Evolutionary conservation across 2,113 vertebrate species (phyloP), one percentile per base, ranked within the genome.

Genomic region (Nyctibius bracteatus): DNA sequence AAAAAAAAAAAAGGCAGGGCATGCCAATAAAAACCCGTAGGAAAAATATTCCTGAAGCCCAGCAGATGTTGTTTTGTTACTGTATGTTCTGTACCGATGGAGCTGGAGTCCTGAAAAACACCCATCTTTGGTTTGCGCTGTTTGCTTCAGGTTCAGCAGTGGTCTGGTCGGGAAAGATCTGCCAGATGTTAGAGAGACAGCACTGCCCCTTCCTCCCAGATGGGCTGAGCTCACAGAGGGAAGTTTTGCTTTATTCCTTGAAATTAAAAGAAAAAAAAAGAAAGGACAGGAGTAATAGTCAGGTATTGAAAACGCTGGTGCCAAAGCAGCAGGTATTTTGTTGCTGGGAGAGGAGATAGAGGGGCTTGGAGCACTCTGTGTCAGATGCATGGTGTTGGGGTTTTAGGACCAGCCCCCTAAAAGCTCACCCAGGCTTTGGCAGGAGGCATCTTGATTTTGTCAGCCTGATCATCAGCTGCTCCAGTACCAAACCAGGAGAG

Each of bases 41-140:
- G 86, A 86, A 95, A 68, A 81, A 55, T 91, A 84, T 55, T 95
- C 59, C 74, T 66, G 39, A 93, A 94, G 89, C 81, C 78, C 71
- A 87, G 57, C 92, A 96, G 95, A 88, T 91, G 84, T 96, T 97
- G 80, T 94, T 94, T 92, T 87, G 80, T 92, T 90, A 90, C 95
- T 70, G 79, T 74, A 57, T 88, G 33, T 95, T 97, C 87, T 94
- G 66, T 92, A 49, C 77, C 4, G 21, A 33, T 65, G 66, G 83
- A 96, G 47, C 72, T 74, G 63, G 44, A 87, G 77, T 82, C 82
- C 68, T 92, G 81, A 82, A 92, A 91, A 81, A 30, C 70, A 47
- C 37, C 90, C 51, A 8, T 89, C 66, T 88, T 79, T 54, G 44
- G 58, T 87, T 88, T 6, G 10, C 65, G 85, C 61, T 75, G 70